A percentile compares a stretch with the other conserved stretches of the same genome.
Conservation (phyloP, 2,113 vertebrate genomes). For the Aphelocoma coerulescens region DNA sequence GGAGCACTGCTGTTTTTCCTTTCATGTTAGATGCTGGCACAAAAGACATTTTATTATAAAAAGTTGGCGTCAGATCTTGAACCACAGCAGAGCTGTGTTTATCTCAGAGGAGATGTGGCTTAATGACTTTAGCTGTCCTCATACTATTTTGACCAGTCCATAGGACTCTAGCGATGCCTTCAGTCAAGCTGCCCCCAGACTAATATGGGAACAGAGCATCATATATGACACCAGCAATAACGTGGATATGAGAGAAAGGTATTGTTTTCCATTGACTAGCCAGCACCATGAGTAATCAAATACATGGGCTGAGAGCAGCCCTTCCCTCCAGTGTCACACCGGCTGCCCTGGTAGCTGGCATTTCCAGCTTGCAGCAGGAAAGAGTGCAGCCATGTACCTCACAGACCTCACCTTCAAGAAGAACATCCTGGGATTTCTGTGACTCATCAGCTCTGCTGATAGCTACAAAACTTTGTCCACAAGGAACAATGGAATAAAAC, state of each 20-base stretch:
- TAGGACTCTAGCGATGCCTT: not conserved
- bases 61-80: not conserved
- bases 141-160: not conserved
- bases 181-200: not conserved
- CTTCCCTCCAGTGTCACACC: not conserved
- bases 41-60: not conserved
- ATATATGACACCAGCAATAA: not conserved
- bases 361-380: not conserved
- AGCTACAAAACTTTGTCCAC: not conserved
- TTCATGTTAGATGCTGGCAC: not conserved
- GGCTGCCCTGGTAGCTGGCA: not conserved
- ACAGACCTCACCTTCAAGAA: not conserved
- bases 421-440: not conserved
- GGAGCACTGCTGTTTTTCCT: not conserved
- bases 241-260: not conserved
- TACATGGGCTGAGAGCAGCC: not conserved
- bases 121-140: not conserved
- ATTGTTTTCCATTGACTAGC: not conserved
- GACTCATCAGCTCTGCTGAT: not conserved
- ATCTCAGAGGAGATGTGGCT: not conserved
- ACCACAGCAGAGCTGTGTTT: not conserved
- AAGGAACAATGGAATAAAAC: not conserved
- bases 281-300: not conserved
- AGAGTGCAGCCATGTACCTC: not conserved
- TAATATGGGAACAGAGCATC: not conserved